A percentile compares a stretch with the other conserved stretches of the same genome.
Conservation (phyloP, 2,888 invertebrate species). For the Macroteleia sp. region DNA sequence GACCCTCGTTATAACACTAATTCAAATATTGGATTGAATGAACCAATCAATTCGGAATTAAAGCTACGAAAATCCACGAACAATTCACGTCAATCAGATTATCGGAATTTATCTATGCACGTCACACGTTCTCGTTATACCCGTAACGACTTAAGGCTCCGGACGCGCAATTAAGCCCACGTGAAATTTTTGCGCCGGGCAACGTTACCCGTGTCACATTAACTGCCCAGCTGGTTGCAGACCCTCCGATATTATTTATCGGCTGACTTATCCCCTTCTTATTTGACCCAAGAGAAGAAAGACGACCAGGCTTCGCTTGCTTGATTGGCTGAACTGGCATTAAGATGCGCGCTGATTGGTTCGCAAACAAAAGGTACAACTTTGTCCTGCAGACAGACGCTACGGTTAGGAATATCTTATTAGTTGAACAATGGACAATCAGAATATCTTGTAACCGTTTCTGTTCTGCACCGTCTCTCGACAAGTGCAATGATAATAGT, state of each 20-base stretch:
- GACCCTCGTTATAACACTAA: constrained; percentile 60
- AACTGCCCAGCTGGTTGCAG: constrained; percentile 72
- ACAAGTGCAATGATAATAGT: neutral
- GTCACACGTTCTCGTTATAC: constrained; percentile 61
- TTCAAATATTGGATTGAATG: constrained; percentile 61
- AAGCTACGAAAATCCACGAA: constrained; percentile 54
- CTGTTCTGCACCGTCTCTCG: constrained; percentile 63
- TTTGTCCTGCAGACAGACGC: constrained; percentile 64
- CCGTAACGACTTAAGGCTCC: constrained; percentile 63
- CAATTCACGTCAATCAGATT: constrained; percentile 61
- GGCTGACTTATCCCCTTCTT: constrained; percentile 76
- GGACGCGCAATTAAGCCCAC: constrained; percentile 75
- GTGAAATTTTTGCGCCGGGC: constrained; percentile 74
- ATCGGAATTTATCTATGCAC: constrained; percentile 59
- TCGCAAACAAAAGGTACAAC: constrained; percentile 42
- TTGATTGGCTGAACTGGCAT: constrained; percentile 70
- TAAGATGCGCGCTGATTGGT: constrained; percentile 72
- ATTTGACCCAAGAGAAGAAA: constrained; percentile 72
- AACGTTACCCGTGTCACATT: constrained; percentile 65
- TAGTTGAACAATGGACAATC: constrained; percentile 83
- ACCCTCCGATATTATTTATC: constrained; percentile 76
- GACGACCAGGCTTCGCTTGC: constrained; percentile 21
- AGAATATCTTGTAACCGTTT: constrained; percentile 78
- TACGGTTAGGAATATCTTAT: constrained; percentile 80
- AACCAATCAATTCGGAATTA: constrained; percentile 61